Percentiles rank a stretch among this genome's conserved stretches.
These are phyloP conservation scores for Arge pagana DNA, from an alignment of 2,888 invertebrate species.

Conservation along the genomic window DNA sequence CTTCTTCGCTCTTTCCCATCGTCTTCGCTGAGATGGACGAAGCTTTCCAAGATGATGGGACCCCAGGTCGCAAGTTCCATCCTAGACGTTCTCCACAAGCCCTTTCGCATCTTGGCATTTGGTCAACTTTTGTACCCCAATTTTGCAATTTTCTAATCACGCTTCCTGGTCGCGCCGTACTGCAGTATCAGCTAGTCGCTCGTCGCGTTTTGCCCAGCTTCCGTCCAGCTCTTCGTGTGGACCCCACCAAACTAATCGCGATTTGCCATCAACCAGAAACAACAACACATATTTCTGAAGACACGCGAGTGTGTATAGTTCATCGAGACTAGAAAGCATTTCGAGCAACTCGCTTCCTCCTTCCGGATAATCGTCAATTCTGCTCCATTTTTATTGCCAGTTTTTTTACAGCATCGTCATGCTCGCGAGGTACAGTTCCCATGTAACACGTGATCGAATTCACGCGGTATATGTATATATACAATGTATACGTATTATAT, in stretches of 20 bases:
- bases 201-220: no score
- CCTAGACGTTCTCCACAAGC: conserved; percentile 1
- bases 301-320: conserved; percentile 21
- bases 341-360: background rate
- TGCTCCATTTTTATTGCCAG: no score
- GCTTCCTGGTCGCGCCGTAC: no score
- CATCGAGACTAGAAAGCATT: conserved; percentile 21
- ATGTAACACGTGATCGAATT: conserved; percentile 38
- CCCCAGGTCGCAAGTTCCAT: no score
- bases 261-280: conserved; percentile 12
- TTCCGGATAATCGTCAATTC: no score
- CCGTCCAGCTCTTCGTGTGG: no score
- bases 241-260: no score
- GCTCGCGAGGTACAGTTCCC: conserved; percentile 14
- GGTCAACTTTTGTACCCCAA: conserved; percentile 15
- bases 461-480: conserved; percentile 50
- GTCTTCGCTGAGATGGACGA: no score
- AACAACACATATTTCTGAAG: conserved; percentile 15
- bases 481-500: conserved; percentile 48
- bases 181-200: no score
- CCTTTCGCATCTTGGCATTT: conserved; percentile 3
- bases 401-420: no score
- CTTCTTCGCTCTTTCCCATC: conserved; percentile 24
- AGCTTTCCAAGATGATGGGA: no score
- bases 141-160: no score